Percentiles rank a stretch among this genome's conserved stretches.
These are phyloP conservation scores for Aphelocoma californica DNA, from an alignment of 2,797 vertebrate species.

Conservation along the genomic window DNA sequence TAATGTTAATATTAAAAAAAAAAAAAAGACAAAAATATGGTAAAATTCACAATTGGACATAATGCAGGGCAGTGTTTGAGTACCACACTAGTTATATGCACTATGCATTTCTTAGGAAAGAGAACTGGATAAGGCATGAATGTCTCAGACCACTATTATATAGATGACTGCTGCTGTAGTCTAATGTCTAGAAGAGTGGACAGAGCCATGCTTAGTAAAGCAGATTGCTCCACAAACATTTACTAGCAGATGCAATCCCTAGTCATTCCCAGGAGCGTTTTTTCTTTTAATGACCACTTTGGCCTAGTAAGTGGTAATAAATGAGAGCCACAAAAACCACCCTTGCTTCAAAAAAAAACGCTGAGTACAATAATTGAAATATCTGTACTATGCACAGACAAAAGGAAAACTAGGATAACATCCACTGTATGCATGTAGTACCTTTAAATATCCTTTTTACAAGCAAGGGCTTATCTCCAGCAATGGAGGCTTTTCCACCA, in stretches of 20 bases:
- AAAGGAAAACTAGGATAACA: background rate
- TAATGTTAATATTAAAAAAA: background rate
- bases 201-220: background rate
- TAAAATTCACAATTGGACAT: background rate
- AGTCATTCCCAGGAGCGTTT: background rate
- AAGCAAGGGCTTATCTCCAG: constrained; percentile 84
- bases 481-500: constrained; percentile 84
- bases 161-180: background rate
- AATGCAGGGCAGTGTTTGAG: background rate
- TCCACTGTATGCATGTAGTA: constrained; percentile 41
- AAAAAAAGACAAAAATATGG: background rate
- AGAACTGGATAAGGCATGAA: background rate
- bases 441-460: constrained; percentile 92
- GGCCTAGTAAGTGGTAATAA: background rate
- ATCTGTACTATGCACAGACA: background rate
- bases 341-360: background rate
- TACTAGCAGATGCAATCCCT: background rate
- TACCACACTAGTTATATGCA: background rate
- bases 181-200: background rate
- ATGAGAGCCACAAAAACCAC: background rate
- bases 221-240: background rate
- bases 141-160: background rate
- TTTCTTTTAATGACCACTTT: background rate
- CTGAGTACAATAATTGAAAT: background rate
- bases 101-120: background rate